Evolutionary conservation across 2,113 vertebrate genomes (phyloP).

Genomic region (Ranitomeya imitator): DNA sequence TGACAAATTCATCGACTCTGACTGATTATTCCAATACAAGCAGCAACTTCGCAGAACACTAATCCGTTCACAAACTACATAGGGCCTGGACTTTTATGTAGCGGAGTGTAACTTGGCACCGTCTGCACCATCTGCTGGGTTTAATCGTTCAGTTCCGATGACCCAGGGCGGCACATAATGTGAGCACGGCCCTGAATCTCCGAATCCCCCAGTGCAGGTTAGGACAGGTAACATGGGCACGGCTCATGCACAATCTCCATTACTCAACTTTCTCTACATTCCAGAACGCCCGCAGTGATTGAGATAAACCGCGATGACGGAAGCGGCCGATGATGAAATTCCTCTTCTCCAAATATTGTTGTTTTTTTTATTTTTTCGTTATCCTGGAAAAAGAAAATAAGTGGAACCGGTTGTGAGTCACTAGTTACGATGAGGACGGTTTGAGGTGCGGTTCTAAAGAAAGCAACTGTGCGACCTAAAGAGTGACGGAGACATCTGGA

Average conservation of each 20-base stretch:
- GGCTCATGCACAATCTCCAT: neutral
- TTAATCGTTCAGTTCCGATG: neutral
- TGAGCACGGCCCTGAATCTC: neutral
- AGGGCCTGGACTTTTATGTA: too few species aligned
- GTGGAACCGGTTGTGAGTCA: constrained; percentile 2
- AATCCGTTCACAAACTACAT: too few species aligned
- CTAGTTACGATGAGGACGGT: neutral
- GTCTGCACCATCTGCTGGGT: neutral
- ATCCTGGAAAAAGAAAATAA: constrained; percentile 20
- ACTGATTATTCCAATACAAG: too few species aligned
- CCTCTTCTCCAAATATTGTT: neutral
- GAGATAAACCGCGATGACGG: neutral
- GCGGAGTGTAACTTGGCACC: neutral
- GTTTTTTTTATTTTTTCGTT: neutral
- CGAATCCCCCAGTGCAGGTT: neutral
- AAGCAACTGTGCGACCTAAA: neutral
- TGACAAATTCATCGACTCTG: too few species aligned
- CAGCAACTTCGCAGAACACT: too few species aligned
- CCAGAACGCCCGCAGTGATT: neutral
- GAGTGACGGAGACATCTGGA: constrained; percentile 10
- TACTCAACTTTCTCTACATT: neutral
- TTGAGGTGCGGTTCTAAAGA: neutral
- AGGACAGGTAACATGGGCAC: neutral
- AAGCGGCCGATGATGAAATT: neutral
- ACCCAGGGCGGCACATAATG: neutral